A percentile compares a stretch with the other conserved stretches of the same genome.
Conservation (phyloP, 1,140 invertebrate genomes). For the Neodiprion pinetum region DNA sequence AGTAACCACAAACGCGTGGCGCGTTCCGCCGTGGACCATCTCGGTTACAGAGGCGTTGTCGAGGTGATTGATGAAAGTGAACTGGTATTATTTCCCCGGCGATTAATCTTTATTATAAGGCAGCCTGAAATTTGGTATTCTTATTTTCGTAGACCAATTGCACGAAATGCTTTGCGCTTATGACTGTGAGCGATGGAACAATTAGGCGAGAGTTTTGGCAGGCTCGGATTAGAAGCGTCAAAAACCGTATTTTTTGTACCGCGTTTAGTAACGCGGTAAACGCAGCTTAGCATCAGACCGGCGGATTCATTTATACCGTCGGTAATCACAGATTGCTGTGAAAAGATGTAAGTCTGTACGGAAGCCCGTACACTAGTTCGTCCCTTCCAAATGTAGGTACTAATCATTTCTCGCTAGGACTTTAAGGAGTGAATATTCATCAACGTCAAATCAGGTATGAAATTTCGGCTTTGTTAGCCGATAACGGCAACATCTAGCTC, state of each 20-base stretch:
- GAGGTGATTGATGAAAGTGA: not conserved
- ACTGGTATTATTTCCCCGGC: conserved; percentile 1
- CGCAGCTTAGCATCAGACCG: too few species aligned
- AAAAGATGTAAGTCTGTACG: too few species aligned
- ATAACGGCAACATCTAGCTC: conserved; percentile 42
- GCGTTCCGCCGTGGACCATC: not conserved
- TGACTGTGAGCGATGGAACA: not conserved
- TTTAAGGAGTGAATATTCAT: conserved; percentile 3
- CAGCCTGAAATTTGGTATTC: not conserved
- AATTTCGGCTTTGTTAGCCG: conserved; percentile 25
- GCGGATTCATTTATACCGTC: too few species aligned
- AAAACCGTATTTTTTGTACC: too few species aligned
- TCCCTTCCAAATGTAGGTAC: not conserved
- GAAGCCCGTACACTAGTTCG: not conserved
- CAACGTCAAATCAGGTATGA: conserved; percentile 7
- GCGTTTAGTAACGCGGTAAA: too few species aligned
- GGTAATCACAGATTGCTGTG: too few species aligned
- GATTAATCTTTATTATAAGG: conserved; percentile 1
- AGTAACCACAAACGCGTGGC: not conserved
- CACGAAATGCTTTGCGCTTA: not conserved
- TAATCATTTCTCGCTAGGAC: not conserved
- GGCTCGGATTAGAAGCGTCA: not conserved
- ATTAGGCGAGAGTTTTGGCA: not conserved
- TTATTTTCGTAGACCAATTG: conserved; percentile 5
- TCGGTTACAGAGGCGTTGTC: not conserved